phyloP scores from a whole-genome alignment of 2,113 vertebrate genomes.

The Eudyptes chrysolophus region DNA sequence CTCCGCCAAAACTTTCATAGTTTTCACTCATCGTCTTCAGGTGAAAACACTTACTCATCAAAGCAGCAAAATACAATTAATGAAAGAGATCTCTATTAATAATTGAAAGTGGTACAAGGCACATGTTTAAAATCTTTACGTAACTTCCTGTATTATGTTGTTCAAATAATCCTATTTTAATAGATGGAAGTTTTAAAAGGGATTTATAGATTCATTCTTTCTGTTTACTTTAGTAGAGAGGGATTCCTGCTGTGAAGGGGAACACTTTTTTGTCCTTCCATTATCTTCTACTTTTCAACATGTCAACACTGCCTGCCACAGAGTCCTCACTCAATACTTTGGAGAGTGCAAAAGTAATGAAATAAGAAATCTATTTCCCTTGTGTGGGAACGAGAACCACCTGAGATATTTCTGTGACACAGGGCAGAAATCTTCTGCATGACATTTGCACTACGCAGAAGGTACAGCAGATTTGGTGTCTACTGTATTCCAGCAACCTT shows the following conservation, averaged over 20 bases:
- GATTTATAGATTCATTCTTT: background rate
- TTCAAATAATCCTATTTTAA: background rate
- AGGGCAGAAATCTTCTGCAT: background rate
- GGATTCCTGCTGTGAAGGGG: background rate
- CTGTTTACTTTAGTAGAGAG: background rate
- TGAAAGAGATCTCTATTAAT: slow-evolving; percentile 22
- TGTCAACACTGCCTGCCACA: background rate
- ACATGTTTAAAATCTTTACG: background rate
- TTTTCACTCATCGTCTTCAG: background rate
- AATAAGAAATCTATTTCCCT: background rate
- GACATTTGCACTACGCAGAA: background rate
- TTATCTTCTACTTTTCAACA: background rate
- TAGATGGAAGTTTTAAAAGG: background rate
- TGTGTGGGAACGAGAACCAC: background rate
- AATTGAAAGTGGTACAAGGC: background rate
- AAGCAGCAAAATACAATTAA: background rate
- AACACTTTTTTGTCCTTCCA: background rate
- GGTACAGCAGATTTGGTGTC: background rate
- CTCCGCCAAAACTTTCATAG: background rate
- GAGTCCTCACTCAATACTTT: background rate
- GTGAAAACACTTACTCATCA: slow-evolving; percentile 25
- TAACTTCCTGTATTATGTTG: background rate
- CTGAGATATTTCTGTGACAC: background rate
- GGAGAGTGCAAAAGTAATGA: background rate
- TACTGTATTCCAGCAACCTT: background rate